Conservation (phyloP, 2,113 vertebrate species). For the Uropsilus gracilis region DNA sequence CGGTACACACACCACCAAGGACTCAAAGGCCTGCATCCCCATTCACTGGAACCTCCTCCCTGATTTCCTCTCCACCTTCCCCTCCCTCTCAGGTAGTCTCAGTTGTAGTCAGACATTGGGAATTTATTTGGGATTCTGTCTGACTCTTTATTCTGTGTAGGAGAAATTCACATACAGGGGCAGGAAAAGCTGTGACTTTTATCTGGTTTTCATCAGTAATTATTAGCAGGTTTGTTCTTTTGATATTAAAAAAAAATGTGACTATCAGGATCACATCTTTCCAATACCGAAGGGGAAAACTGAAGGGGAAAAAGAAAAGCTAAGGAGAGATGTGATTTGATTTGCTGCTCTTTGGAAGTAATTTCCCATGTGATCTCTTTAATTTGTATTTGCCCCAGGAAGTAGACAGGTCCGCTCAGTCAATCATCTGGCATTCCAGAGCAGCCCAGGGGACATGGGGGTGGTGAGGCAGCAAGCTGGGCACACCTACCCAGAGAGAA, state of each 20-base stretch:
- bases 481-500: not conserved
- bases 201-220: not conserved
- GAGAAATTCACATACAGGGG: not conserved
- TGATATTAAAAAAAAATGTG: not conserved
- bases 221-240: not conserved
- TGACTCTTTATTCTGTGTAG: not conserved
- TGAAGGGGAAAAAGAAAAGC: not conserved
- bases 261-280: not conserved
- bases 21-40: too few species aligned
- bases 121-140: too few species aligned
- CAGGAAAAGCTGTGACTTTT: not conserved
- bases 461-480: too few species aligned
- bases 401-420: not conserved
- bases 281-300: not conserved
- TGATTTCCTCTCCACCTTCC: too few species aligned
- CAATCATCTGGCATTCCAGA: not conserved
- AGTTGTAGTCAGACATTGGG: too few species aligned
- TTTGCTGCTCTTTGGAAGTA: not conserved
- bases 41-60: too few species aligned
- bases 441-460: not conserved
- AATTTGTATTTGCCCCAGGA: not conserved
- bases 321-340: not conserved
- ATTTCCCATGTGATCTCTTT: not conserved
- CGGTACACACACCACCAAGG: too few species aligned
- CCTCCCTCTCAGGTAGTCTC: too few species aligned